Percentiles rank a stretch among this genome's conserved stretches.
phyloP scores from a whole-genome alignment of 2,113 vertebrate genomes.

The Amphiprion percula region DNA sequence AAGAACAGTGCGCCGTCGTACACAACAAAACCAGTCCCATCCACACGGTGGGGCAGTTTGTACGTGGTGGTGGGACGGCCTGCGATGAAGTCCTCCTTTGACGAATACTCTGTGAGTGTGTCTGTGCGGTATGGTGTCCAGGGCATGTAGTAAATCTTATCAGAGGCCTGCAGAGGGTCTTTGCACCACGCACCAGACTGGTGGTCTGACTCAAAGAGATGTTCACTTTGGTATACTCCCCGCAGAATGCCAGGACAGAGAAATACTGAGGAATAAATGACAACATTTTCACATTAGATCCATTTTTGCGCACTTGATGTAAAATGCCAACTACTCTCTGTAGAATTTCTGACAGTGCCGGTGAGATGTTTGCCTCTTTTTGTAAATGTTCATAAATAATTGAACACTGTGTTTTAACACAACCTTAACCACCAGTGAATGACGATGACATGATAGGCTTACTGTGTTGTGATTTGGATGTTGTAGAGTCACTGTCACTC shows the following conservation, averaged over 20 bases:
- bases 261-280: conserved; percentile 88
- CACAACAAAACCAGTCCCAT: conserved; percentile 97
- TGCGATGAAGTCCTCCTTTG: conserved; percentile 98
- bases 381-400: conserved; percentile 34
- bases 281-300: conserved; percentile 37
- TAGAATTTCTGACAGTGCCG: conserved; percentile 21
- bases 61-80: conserved; percentile 98
- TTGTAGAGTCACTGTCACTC: conserved; percentile 62
- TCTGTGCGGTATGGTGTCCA: conserved; percentile 98
- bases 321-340: conserved; percentile 38
- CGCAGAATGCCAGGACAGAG: conserved; percentile 96
- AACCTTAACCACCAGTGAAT: conserved; percentile 44
- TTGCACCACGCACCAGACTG: conserved; percentile 99
- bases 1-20: conserved; percentile 98
- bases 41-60: conserved; percentile 96
- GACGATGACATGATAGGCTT: conserved; percentile 63
- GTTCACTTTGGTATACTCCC: conserved; percentile 98
- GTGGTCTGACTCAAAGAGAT: conserved; percentile 98
- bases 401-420: conserved; percentile 46
- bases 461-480: conserved; percentile 60
- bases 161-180: conserved; percentile 96
- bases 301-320: neutral
- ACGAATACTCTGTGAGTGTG: conserved; percentile 96
- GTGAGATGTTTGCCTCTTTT: conserved; percentile 49
- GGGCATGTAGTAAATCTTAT: conserved; percentile 99